Evolutionary conservation across 2,888 invertebrate genomes (phyloP), one percentile per base, ranked within the genome.

Genomic region (Ennomos erosarius): DNA sequence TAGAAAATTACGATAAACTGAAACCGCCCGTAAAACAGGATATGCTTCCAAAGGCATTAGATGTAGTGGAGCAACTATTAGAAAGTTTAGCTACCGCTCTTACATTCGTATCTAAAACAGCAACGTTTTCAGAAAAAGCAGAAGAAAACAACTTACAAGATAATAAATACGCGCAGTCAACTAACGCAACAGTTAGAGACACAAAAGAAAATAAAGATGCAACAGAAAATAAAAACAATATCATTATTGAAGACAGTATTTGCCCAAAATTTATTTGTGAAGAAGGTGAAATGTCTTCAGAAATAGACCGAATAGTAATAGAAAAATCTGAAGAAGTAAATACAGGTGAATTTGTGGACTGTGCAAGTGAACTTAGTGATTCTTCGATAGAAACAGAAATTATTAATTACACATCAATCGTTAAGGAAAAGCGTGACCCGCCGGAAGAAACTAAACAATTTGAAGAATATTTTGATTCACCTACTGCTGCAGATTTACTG

Each of bases 271-370:
- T 33, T 1, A 16, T 38, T 10, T 33, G 11, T 1, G 34, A 10
- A 9, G 10, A 48, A 47, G 12, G 4, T 6, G 9, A 9, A 26
- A 13, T 36, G 11, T 10, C 10, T 13, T 37, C 4, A 13, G 6
- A 9, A 13, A 47, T 26, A 26, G 26, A 26, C 26, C 4, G 5
- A 13, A 35, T 8, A 39, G 33, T n/a, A 1, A 40, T 16, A 42
- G 12, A 46, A 53, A n/a, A 34, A 36, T 40, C 48, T 10, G 40
- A 39, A 12, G 26, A 16, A 16, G 40, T 54, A n/a, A 10, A 13
- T 8, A 37, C 34, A n/a, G 52, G 57, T 26, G 37, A 43, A 35
- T 62, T 65, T 36, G 10, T 58, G 3, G 55, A 65, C 37, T 55
- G 59, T 16, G 16, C 35, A 9, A 51, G 42, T 51, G 53, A 58